Evolutionary conservation across 2,113 vertebrate genomes (phyloP).

Genomic region (Calonectris borealis): DNA sequence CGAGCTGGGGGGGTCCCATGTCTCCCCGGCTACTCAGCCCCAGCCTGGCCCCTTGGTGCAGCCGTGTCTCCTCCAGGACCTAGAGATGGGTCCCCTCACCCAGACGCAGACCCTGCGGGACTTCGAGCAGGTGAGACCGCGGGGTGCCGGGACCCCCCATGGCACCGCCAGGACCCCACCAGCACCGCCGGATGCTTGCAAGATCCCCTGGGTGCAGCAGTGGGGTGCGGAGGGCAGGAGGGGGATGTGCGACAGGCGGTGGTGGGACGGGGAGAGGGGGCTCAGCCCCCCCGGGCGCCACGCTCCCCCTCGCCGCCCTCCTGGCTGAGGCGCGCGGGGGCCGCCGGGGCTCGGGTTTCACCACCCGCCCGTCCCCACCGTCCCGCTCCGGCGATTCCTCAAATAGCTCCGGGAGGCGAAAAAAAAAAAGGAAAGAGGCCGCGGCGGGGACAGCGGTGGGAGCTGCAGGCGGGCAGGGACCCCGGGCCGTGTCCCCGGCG

Average conservation of each 20-base stretch:
- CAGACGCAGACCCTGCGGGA: constrained; percentile 88
- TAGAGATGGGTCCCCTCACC: constrained; percentile 73
- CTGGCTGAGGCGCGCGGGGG: background rate
- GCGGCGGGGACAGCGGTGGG: background rate
- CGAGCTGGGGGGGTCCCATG: constrained; percentile 68
- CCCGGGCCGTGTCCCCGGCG: background rate
- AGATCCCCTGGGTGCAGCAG: background rate
- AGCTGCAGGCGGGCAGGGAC: background rate
- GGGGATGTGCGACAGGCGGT: background rate
- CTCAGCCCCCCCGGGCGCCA: background rate
- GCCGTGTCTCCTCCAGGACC: constrained; percentile 76
- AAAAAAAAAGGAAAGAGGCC: constrained; percentile 76
- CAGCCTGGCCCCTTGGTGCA: constrained; percentile 63
- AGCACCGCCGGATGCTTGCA: rapidly evolving
- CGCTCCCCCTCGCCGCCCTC: background rate
- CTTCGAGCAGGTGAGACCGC: constrained; percentile 85
- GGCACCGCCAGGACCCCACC: background rate
- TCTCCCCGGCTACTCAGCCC: background rate
- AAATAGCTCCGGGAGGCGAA: constrained; percentile 79
- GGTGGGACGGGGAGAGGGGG: background rate
- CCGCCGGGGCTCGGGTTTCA: constrained; percentile 78
- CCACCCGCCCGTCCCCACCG: constrained; percentile 76
- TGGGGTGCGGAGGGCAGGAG: background rate
- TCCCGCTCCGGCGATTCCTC: constrained; percentile 80
- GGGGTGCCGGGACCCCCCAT: rapidly evolving